Evolutionary conservation across 2,113 vertebrate species (phyloP), one percentile per base, ranked within the genome.

Genomic region (Percina caprodes): DNA sequence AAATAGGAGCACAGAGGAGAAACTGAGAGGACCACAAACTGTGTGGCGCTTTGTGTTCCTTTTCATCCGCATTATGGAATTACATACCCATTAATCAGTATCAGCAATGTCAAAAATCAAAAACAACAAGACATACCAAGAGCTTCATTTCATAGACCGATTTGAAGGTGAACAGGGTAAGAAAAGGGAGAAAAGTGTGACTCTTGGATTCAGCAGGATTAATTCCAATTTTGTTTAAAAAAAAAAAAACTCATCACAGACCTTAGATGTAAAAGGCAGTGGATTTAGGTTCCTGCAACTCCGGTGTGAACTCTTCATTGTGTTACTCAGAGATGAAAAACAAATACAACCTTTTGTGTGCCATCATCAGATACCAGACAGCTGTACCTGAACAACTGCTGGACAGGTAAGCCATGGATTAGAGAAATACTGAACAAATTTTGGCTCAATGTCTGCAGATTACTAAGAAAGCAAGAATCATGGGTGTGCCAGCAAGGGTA

Each of bases 91-190:
- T 77, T 68, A 67, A 77, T 77, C 52, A 33, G 62, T 30, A 18
- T 35, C 26, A 49, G 61, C 19, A 21, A 66, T n/a, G 60, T 74
- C 74, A 82, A 69, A 30, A 67, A 56, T 59, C 35, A 60, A 48
- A 78, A 78, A 74, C 48, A 81, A 84, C 78, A 78, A 70, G 35
- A 67, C 63, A 74, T 69, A 74, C 77, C 58, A 24, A 51, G 13
- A 46, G 56, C 42, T 68, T 74, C 8, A 46, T 69, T 81, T 67
- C 67, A 51, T 4, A 21, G 63, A 16, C 66, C 3, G 14, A 75
- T 76, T 72, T 30, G 12, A 67, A 48, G 67, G 74, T 42, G 30
- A 48, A 74, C 30, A 35, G 33, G 12, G 63, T 42, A 58, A 63
- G 45, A 10, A 51, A 49, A 66, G 12, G 5, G 18, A 19, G 30